phyloP scores from a whole-genome alignment of 2,797 vertebrate species.

The Sciaenops ocellatus region DNA sequence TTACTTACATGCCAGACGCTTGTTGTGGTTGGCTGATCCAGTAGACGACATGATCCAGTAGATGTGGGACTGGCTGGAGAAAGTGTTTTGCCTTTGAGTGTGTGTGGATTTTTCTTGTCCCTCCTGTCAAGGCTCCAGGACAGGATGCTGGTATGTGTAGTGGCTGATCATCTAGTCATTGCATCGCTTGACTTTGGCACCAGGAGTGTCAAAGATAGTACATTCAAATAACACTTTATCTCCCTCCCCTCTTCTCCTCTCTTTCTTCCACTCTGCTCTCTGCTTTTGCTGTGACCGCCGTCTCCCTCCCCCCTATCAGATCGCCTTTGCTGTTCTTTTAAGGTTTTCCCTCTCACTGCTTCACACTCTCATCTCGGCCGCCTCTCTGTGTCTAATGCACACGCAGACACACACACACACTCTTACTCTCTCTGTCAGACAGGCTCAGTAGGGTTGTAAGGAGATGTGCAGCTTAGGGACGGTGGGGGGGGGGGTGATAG shows the following conservation, averaged over 20 bases:
- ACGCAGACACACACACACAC: constrained; percentile 34
- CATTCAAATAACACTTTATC: constrained; percentile 37
- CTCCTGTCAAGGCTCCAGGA: constrained; percentile 74
- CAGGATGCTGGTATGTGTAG: constrained; percentile 67
- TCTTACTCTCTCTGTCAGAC: constrained; percentile 58
- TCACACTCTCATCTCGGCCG: constrained; percentile 72
- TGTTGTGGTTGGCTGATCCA: constrained; percentile 81
- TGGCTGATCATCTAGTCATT: constrained; percentile 70
- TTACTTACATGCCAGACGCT: constrained; percentile 81
- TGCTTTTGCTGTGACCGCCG: constrained; percentile 52
- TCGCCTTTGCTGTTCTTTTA: constrained; percentile 68
- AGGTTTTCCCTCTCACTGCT: constrained; percentile 73
- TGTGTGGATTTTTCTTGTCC: constrained; percentile 42
- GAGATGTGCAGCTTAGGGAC: constrained; percentile 69
- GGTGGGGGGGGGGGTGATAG: constrained; percentile 51
- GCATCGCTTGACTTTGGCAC: constrained; percentile 56
- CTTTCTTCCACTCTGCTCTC: constrained; percentile 47
- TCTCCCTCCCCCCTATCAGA: constrained; percentile 53
- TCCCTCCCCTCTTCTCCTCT: constrained; percentile 16
- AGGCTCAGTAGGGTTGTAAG: constrained; percentile 66
- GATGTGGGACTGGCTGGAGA: constrained; percentile 42
- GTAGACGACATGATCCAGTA: constrained; percentile 80
- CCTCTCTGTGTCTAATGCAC: constrained; percentile 51
- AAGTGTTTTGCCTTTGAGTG: constrained; percentile 43
- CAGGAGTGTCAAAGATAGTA: constrained; percentile 27